Evolutionary conservation across 2,888 invertebrate species (phyloP).

Genomic region (Malacosoma neustria): DNA sequence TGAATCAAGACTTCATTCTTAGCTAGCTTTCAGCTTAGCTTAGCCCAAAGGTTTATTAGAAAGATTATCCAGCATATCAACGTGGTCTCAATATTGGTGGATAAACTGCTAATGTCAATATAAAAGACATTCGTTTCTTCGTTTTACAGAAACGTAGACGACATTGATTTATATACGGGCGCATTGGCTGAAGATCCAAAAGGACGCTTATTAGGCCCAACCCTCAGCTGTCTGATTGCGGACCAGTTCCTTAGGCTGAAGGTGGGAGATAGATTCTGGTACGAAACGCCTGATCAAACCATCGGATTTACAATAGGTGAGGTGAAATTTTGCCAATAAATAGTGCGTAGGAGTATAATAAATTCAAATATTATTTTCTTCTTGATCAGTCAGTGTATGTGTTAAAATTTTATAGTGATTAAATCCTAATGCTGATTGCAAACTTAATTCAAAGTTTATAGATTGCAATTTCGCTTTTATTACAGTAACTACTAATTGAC

Average conservation of each 20-base stretch:
- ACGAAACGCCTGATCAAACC: constrained; percentile 80
- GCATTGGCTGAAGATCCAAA: constrained; percentile 86
- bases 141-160: constrained; percentile 76
- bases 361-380: neutral
- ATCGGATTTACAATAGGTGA: constrained; percentile 81
- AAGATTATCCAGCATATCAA: too few relatives aligned
- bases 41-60: too few relatives aligned
- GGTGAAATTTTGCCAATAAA: constrained; percentile 6
- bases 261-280: constrained; percentile 91
- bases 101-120: too few relatives aligned
- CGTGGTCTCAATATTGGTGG: too few relatives aligned
- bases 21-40: too few relatives aligned
- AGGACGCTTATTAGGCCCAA: constrained; percentile 87
- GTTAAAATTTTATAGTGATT: too few relatives aligned
- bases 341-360: neutral
- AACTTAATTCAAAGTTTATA: too few relatives aligned
- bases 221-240: constrained; percentile 87
- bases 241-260: constrained; percentile 90
- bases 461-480: too few relatives aligned
- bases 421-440: too few relatives aligned
- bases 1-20: too few relatives aligned
- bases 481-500: too few relatives aligned
- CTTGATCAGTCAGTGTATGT: neutral
- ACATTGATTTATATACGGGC: constrained; percentile 92
- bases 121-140: too few relatives aligned